Evolutionary conservation across 2,888 invertebrate species (phyloP).

Genomic region (Luperina nickerlii): DNA sequence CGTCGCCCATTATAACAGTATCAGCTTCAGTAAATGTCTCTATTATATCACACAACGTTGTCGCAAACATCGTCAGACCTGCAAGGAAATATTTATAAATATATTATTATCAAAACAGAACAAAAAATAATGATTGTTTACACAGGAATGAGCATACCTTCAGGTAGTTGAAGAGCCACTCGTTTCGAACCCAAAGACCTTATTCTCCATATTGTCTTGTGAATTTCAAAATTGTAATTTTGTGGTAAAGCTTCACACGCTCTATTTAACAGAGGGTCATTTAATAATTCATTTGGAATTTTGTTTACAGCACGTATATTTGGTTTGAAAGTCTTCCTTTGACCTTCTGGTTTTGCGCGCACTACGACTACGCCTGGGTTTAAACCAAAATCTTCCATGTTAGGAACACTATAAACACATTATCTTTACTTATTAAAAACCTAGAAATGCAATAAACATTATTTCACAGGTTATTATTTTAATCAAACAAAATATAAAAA

Average conservation of each 20-base stretch:
- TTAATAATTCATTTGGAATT: constrained; percentile 94
- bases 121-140: background rate
- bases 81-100: constrained; percentile 63
- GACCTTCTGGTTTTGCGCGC: constrained; percentile 93
- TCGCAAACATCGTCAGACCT: constrained; percentile 96
- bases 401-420: constrained; percentile 40
- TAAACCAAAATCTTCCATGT: constrained; percentile 82
- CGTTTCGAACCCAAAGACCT: constrained; percentile 94
- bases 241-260: constrained; percentile 94
- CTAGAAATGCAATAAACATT: background rate
- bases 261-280: constrained; percentile 93
- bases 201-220: constrained; percentile 99
- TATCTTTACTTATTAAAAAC: constrained; percentile 8
- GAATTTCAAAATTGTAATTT: constrained; percentile 99
- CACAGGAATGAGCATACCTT: constrained; percentile 89
- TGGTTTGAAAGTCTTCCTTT: constrained; percentile 94
- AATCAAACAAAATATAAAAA: constrained; percentile 82
- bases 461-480: constrained; percentile 72
- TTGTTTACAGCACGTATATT: constrained; percentile 93
- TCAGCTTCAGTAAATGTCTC: constrained; percentile 97
- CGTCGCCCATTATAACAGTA: constrained; percentile 99
- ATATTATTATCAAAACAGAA: background rate
- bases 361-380: constrained; percentile 91
- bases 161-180: constrained; percentile 99
- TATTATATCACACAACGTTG: constrained; percentile 97